These are phyloP conservation scores for Caenorhabditis auriculariae DNA, from an alignment of 2,888 invertebrate genomes.

Conservation along the genomic window DNA sequence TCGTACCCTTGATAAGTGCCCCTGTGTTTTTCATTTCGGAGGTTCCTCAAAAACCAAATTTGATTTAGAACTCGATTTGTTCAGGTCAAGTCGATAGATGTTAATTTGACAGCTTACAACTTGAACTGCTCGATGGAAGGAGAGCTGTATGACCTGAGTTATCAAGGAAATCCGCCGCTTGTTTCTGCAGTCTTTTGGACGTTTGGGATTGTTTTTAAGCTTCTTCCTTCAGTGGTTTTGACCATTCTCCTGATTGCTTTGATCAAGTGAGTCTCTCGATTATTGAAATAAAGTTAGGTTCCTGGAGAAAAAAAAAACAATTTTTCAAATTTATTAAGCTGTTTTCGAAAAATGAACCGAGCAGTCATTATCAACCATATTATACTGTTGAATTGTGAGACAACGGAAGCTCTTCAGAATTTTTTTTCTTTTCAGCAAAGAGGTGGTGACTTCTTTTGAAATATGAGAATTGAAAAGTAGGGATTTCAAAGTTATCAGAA, in stretches of 20 bases:
- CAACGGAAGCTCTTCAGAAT: background rate
- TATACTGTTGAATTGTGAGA: too few species aligned
- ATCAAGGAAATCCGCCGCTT: conserved; percentile 31
- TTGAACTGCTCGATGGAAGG: conserved; percentile 23
- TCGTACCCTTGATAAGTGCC: conserved; percentile 47
- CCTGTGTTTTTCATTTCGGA: conserved; percentile 51
- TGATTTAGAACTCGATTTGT: background rate
- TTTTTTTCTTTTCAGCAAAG: too few species aligned
- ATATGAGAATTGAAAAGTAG: too few species aligned
- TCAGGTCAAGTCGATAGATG: conserved; percentile 30
- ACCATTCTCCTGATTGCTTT: conserved; percentile 37
- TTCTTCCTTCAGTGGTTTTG: conserved; percentile 46
- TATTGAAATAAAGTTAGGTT: background rate
- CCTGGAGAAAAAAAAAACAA: background rate
- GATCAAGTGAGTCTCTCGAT: conserved; percentile 17
- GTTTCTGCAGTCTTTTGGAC: conserved; percentile 50
- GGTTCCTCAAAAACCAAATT: conserved; percentile 15
- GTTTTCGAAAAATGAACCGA: too few species aligned
- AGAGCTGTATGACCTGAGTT: conserved; percentile 29
- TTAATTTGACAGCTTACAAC: conserved; percentile 17
- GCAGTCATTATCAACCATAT: background rate
- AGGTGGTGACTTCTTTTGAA: too few species aligned
- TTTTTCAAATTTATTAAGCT: too few species aligned
- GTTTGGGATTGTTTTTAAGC: conserved; percentile 53
- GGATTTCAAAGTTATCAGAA: too few species aligned